These are phyloP conservation scores for Phyllotreta striolata DNA, from an alignment of 2,888 invertebrate genomes.

Conservation along the genomic window DNA sequence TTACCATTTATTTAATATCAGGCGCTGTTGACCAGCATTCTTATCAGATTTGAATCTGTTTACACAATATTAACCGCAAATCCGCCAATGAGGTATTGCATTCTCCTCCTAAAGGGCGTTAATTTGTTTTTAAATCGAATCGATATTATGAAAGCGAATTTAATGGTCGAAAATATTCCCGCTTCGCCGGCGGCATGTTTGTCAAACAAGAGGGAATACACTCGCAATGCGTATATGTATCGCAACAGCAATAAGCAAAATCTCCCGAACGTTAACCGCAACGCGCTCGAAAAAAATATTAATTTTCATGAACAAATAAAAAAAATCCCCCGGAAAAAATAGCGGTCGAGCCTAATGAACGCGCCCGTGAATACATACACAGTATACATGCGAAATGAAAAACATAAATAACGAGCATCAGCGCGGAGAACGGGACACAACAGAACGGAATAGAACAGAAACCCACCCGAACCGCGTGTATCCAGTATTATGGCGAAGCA, in stretches of 20 bases:
- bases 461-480: conserved; percentile 14
- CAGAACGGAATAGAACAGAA: conserved; percentile 5
- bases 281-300: conserved; percentile 2
- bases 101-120: too few species aligned
- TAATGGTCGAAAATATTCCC: too few species aligned
- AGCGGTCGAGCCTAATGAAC: conserved; percentile 19
- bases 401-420: conserved; percentile 17
- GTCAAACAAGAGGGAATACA: too few species aligned
- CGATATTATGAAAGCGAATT: too few species aligned
- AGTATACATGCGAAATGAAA: conserved; percentile 26
- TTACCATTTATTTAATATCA: too few species aligned
- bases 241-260: background rate
- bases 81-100: too few species aligned
- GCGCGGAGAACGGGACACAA: too few species aligned
- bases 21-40: too few species aligned
- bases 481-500: conserved; percentile 11
- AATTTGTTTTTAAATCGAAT: too few species aligned
- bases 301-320: conserved; percentile 16
- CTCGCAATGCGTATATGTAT: background rate
- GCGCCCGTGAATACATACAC: conserved; percentile 20
- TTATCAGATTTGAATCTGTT: too few species aligned
- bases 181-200: too few species aligned
- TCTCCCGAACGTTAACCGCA: background rate
- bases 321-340: conserved; percentile 15
- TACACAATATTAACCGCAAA: too few species aligned